phyloP scores from a whole-genome alignment of 2,888 invertebrate species.

The Steinernema scapterisci region DNA sequence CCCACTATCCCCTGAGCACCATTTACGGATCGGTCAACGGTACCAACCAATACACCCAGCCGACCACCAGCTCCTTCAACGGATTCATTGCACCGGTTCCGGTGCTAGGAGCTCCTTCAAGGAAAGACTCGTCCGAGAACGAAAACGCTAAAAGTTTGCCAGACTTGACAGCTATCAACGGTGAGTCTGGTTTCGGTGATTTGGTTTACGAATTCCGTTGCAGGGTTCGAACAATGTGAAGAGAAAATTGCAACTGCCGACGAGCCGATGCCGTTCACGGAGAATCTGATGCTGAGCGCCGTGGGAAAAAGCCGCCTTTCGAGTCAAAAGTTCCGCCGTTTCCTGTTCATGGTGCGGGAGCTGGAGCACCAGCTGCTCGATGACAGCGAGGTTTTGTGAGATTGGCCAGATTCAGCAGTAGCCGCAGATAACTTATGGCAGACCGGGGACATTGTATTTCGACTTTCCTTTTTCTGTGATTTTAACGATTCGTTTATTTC shows the following conservation, averaged over 20 bases:
- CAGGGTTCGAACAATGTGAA: conserved; percentile 33
- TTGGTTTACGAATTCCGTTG: neutral
- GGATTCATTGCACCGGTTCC: conserved; percentile 6
- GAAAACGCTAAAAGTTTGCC: conserved; percentile 23
- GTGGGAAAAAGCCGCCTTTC: conserved; percentile 49
- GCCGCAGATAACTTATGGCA: too few species aligned
- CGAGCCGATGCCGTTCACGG: conserved; percentile 44
- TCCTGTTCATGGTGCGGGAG: conserved; percentile 56
- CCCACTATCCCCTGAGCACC: conserved; percentile 33
- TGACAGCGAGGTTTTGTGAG: conserved; percentile 36
- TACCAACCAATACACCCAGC: conserved; percentile 37
- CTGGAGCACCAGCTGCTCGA: conserved; percentile 57
- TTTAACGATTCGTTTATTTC: too few species aligned
- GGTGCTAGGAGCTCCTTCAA: neutral
- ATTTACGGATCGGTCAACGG: conserved; percentile 16
- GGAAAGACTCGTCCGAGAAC: conserved; percentile 21
- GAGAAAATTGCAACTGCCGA: conserved; percentile 28
- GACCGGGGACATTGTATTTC: too few species aligned
- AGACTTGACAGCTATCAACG: conserved; percentile 14
- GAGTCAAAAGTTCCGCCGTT: conserved; percentile 56
- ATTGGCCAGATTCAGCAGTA: too few species aligned
- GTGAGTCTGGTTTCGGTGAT: neutral
- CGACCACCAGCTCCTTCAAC: conserved; percentile 25
- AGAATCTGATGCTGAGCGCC: conserved; percentile 51
- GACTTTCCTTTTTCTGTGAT: too few species aligned